These are phyloP conservation scores for Marmota monax DNA, from an alignment of 2,113 vertebrate species.

Conservation along the genomic window DNA sequence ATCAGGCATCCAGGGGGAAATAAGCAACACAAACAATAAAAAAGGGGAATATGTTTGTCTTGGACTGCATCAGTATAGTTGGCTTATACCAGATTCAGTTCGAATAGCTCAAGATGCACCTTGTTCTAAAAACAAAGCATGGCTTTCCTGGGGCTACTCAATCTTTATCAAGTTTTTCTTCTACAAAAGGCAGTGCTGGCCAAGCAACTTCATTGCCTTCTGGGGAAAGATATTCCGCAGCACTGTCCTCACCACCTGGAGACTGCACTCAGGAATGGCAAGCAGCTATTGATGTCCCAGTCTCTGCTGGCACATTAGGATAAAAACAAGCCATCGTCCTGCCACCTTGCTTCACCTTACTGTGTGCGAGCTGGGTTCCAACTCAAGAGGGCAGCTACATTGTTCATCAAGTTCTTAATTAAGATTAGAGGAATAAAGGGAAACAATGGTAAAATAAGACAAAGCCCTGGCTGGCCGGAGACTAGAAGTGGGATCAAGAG, in stretches of 20 bases:
- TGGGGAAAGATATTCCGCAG: slow-evolving; percentile 57
- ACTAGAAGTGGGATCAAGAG: neutral
- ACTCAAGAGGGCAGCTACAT: neutral
- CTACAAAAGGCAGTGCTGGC: neutral
- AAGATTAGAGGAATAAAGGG: neutral
- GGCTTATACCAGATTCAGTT: slow-evolving; percentile 32
- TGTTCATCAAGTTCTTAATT: neutral
- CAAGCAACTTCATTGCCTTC: slow-evolving; percentile 36
- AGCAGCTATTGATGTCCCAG: neutral
- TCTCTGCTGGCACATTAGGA: neutral
- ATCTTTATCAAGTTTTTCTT: slow-evolving; percentile 54
- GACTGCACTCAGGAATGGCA: slow-evolving; percentile 41
- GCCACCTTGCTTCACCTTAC: neutral
- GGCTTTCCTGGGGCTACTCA: slow-evolving; percentile 49
- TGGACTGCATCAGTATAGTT: neutral
- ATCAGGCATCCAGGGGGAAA: neutral
- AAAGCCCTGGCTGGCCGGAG: neutral
- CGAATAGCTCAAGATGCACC: slow-evolving; percentile 17
- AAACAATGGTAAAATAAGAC: neutral
- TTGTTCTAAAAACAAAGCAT: slow-evolving; percentile 55
- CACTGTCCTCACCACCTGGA: neutral
- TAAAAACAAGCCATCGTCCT: neutral
- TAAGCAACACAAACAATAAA: neutral
- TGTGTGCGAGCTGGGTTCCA: neutral
- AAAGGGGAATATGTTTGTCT: slow-evolving; percentile 18